A percentile compares a stretch with the other conserved stretches of the same genome.
Evolutionary conservation across 2,888 invertebrate species (phyloP).

Genomic region (Cheiracanthium punctorium): DNA sequence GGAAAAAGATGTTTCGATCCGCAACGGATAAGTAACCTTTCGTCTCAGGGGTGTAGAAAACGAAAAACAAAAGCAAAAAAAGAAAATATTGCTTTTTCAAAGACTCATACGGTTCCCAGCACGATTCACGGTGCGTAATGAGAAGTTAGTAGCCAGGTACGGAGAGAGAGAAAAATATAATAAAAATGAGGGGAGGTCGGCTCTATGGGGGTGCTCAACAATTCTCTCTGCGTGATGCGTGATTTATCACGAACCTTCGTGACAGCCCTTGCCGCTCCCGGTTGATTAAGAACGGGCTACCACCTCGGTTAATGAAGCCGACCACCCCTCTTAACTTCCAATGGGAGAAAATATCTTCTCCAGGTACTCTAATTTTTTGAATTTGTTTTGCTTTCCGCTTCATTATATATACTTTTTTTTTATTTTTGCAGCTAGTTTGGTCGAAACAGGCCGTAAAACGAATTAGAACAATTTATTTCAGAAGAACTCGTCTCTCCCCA

Average conservation of each 20-base stretch:
- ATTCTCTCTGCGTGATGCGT: slow-evolving; percentile 60
- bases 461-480: slow-evolving; percentile 9
- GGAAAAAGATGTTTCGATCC: slow-evolving; percentile 12
- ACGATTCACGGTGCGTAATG: slow-evolving; percentile 63
- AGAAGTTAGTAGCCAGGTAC: slow-evolving; percentile 40
- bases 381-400: neutral
- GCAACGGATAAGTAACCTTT: slow-evolving; percentile 20
- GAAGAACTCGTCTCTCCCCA: neutral
- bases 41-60: neutral
- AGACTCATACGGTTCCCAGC: slow-evolving; percentile 68
- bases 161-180: neutral
- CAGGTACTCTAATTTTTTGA: slow-evolving; percentile 4
- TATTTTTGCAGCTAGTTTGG: neutral
- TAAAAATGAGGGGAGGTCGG: slow-evolving; percentile 20
- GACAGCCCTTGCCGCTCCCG: slow-evolving; percentile 66
- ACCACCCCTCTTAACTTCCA: slow-evolving; percentile 37
- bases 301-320: slow-evolving; percentile 64
- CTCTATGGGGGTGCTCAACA: slow-evolving; percentile 29
- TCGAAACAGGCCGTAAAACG: neutral
- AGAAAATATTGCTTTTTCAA: slow-evolving; percentile 13
- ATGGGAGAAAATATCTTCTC: slow-evolving; percentile 18
- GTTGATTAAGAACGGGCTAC: slow-evolving; percentile 68
- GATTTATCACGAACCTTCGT: slow-evolving; percentile 67
- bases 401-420: no score
- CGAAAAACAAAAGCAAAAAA: slow-evolving; percentile 32